Conservation (phyloP, 2,797 vertebrate genomes). For the Ctenosaura bakeri region DNA sequence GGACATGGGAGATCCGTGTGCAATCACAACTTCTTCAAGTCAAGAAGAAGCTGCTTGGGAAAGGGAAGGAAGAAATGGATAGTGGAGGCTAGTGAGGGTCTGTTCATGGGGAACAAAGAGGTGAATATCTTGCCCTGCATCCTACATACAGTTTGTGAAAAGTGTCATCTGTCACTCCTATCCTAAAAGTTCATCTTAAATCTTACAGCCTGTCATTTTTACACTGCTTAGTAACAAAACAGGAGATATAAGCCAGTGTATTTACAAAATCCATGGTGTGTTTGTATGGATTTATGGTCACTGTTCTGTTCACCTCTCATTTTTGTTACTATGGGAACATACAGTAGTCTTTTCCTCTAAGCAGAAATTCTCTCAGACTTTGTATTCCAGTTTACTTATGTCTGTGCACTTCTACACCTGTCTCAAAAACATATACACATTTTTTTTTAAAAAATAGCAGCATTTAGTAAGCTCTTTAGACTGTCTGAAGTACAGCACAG, state of each 20-base stretch:
- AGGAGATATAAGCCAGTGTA: background rate
- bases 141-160: background rate
- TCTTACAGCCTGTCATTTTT: no score
- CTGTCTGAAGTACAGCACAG: background rate
- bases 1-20: background rate
- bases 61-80: background rate
- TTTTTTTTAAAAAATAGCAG: background rate
- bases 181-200: background rate
- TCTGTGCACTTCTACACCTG: no score
- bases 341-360: background rate
- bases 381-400: background rate
- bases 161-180: background rate
- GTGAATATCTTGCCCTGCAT: background rate
- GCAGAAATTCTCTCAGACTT: background rate
- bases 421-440: background rate
- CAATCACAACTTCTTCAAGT: background rate
- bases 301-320: background rate
- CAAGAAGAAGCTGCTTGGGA: background rate
- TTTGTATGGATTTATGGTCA: background rate
- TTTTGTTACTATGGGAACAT: background rate
- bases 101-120: background rate
- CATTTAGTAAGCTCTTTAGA: background rate
- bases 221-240: background rate
- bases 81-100: background rate
- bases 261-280: background rate